A percentile compares a stretch with the other conserved stretches of the same genome.
These are phyloP conservation scores for Ranitomeya imitator DNA, from an alignment of 2,113 vertebrate species.

Conservation along the genomic window DNA sequence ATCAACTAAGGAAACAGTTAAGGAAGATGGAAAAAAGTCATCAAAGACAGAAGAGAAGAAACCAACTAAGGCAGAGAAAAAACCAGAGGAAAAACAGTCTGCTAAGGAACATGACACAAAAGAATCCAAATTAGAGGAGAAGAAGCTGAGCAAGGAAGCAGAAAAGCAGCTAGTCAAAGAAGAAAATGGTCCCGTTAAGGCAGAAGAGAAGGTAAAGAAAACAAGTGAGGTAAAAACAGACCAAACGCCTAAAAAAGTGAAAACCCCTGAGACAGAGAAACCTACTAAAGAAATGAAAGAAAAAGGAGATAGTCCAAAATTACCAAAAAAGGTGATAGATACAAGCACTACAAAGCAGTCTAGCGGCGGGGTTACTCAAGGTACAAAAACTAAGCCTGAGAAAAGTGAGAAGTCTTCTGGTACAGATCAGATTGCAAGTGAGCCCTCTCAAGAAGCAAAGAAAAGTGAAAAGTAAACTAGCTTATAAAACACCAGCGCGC, in stretches of 20 bases:
- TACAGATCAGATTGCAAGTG: conserved; percentile 76
- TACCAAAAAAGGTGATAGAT: conserved; percentile 69
- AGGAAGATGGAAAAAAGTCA: conserved; percentile 47
- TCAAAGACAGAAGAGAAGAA: conserved; percentile 61
- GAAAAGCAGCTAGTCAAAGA: conserved; percentile 25
- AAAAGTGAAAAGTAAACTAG: conserved; percentile 69
- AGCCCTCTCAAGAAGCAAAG: conserved; percentile 66
- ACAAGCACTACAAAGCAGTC: conserved; percentile 58
- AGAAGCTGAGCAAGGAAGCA: conserved; percentile 33
- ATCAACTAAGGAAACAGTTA: conserved; percentile 39
- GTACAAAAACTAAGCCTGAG: conserved; percentile 62
- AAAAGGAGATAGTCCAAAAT: conserved; percentile 62
- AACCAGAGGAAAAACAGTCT: conserved; percentile 65
- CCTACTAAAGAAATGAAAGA: conserved; percentile 63
- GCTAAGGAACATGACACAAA: conserved; percentile 35
- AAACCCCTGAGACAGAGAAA: conserved; percentile 35
- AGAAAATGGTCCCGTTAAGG: conserved; percentile 61
- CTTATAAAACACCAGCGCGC: conserved; percentile 15
- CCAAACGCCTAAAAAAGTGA: conserved; percentile 56
- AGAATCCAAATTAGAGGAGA: conserved; percentile 58
- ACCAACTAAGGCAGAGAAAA: conserved; percentile 61
- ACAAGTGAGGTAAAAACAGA: conserved; percentile 46
- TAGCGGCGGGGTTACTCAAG: conserved; percentile 58
- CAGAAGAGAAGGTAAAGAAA: conserved; percentile 61
- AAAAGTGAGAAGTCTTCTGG: conserved; percentile 80